Base-by-base conservation (phyloP, 2,797 vertebrate genomes). In the Epinephelus malabaricus region DNA sequence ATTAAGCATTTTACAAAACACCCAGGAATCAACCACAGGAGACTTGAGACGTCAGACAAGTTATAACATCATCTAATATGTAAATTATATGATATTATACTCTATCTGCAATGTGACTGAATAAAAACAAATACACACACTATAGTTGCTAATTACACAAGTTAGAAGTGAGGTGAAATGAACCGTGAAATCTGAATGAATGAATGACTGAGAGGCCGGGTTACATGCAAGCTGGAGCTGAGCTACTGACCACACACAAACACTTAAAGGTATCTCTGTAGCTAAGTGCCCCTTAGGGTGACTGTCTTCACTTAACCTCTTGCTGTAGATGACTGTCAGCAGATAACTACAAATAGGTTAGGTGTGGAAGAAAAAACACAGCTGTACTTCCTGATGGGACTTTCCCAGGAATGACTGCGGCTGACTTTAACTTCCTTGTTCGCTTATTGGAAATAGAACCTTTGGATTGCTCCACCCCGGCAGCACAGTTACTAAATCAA, bases 321-420 rank as follows among this genome's bases (percentile, higher is more conserved):
- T 30, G 18, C 38, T 55, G 50, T 79, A 45, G 54, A 72, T 74
- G 19, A 71, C 51, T 77, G 65, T 65, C 76, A 73, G 70, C 71
- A 59, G 38, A 77, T 73, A 71, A 73, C 43, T 38, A n/a, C 27
- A 51, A 56, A 46, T 71, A 62, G 78, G 74, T 30, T 79, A 82
- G 73, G 84, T 78, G 80, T 80, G 83, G 67, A 62, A 71, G 62
- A 76, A 79, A 90, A 89, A 91, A 91, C 58, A 82, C 73, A 78
- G 69, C 76, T 72, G 43, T 80, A 93, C 90, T 95, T 96, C 93
- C 95, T 92, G 90, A 55, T 94, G 86, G 94, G 94, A 80, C 73
- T 93, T 95, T 94, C 91, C 95, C 89, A 79, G 11, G 2, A 51
- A 58, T 63, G 61, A 84, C 72, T 82, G 40, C 34, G 47, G 69